Conservation (phyloP, 2,797 vertebrate species). For the Telmatherina bonti region DNA sequence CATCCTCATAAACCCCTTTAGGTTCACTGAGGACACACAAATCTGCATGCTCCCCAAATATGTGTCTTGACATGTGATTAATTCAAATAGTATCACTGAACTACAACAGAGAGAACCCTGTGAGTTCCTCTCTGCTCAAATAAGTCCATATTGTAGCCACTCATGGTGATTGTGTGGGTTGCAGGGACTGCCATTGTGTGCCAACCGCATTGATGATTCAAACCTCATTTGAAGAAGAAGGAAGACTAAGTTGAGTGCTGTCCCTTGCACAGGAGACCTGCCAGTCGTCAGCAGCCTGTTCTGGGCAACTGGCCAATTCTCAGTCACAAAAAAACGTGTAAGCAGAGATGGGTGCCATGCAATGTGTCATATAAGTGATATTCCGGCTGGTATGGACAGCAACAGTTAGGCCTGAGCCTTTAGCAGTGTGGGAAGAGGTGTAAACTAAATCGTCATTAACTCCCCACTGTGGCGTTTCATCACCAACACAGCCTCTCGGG, state of each 20-base stretch:
- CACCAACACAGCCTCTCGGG: constrained; percentile 48
- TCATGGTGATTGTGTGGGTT: constrained; percentile 43
- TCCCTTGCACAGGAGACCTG: constrained; percentile 7
- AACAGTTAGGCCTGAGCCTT: constrained; percentile 34
- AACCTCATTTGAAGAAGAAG: constrained; percentile 35
- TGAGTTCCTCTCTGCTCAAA: constrained; percentile 49
- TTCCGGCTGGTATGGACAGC: constrained; percentile 37
- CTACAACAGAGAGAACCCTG: constrained; percentile 39
- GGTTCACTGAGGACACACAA: not conserved
- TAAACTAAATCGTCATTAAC: constrained; percentile 65
- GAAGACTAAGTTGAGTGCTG: constrained; percentile 36
- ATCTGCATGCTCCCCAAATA: constrained; percentile 18
- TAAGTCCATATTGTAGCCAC: constrained; percentile 39
- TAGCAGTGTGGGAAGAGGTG: constrained; percentile 66
- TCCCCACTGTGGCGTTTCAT: constrained; percentile 67
- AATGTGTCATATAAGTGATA: constrained; percentile 44
- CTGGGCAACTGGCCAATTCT: constrained; percentile 45
- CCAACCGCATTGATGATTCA: constrained; percentile 64
- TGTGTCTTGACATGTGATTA: constrained; percentile 10
- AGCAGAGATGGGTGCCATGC: constrained; percentile 18
- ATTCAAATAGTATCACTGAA: constrained; percentile 24
- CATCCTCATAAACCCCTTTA: not conserved
- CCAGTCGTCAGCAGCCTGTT: constrained; percentile 23
- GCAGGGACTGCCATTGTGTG: constrained; percentile 47
- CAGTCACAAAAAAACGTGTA: constrained; percentile 46